Conservation (phyloP, 2,888 invertebrate genomes). For the Drosophila sordidula region DNA sequence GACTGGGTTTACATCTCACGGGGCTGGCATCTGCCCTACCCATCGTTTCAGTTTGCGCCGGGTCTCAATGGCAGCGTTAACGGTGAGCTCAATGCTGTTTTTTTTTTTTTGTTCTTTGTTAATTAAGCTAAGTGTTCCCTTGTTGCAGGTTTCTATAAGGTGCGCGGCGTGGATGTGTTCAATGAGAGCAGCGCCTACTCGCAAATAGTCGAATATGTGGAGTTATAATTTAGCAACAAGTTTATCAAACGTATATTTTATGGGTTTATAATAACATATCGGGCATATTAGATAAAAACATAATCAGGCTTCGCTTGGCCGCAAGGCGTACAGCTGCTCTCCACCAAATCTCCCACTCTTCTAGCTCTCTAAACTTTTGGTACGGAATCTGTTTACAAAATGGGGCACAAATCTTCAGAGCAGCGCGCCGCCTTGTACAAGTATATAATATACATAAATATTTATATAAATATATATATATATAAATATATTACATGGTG, state of each 20-base stretch:
- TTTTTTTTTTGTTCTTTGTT: too few relatives aligned
- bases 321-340: constrained; percentile 45
- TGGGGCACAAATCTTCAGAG: constrained; percentile 63
- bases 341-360: constrained; percentile 14
- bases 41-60: constrained; percentile 83
- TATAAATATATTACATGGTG: constrained; percentile 55
- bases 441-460: constrained; percentile 65
- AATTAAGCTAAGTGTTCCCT: neutral
- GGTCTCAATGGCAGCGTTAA: constrained; percentile 61
- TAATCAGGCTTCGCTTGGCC: constrained; percentile 67
- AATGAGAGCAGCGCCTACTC: constrained; percentile 81
- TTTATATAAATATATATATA: constrained; percentile 63
- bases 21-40: constrained; percentile 83
- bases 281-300: constrained; percentile 57
- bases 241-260: constrained; percentile 34
- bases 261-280: constrained; percentile 55
- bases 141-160: constrained; percentile 82
- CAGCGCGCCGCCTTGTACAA: constrained; percentile 57
- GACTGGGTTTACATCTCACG: constrained; percentile 75
- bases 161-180: constrained; percentile 83
- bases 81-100: constrained; percentile 60
- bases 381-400: constrained; percentile 53
- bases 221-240: constrained; percentile 60
- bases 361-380: constrained; percentile 41
- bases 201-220: constrained; percentile 74